Evolutionary conservation across 2,113 vertebrate genomes (phyloP).

Genomic region (Cyrtonyx montezumae): DNA sequence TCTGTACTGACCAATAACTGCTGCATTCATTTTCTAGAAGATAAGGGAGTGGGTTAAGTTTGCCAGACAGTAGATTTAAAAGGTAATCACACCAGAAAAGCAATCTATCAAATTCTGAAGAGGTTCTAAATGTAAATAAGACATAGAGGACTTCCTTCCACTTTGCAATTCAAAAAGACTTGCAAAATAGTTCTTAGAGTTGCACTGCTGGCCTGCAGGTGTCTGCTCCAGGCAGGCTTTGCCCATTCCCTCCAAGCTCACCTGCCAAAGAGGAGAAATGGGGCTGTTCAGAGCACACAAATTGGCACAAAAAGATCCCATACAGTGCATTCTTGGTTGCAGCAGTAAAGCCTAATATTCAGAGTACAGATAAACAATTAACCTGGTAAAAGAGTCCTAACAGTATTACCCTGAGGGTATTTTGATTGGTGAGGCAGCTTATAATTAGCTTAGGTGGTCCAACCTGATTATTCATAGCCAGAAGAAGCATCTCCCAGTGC

Average conservation of each 20-base stretch:
- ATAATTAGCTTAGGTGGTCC: constrained; percentile 23
- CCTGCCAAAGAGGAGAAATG: neutral
- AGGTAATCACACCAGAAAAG: constrained; percentile 19
- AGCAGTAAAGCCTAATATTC: neutral
- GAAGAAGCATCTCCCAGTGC: neutral
- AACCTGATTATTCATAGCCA: constrained; percentile 32
- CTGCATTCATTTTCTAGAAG: constrained; percentile 17
- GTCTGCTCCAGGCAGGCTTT: neutral
- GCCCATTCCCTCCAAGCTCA: neutral
- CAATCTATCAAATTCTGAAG: neutral
- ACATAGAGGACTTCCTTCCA: neutral
- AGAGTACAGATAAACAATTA: constrained; percentile 18
- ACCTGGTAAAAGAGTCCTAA: neutral
- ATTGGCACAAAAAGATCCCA: neutral
- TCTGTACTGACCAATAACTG: constrained; percentile 8
- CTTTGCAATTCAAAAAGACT: neutral
- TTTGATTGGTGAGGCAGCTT: constrained; percentile 10
- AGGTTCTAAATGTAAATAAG: neutral
- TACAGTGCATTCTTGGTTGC: neutral
- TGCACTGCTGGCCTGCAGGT: neutral
- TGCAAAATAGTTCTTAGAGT: neutral
- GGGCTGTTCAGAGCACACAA: neutral
- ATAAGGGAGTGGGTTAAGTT: neutral
- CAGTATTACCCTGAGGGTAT: neutral
- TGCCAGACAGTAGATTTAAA: constrained; percentile 15